These are phyloP conservation scores for Microcebus ravelobensis DNA, from an alignment of 2,113 vertebrate genomes.

Conservation along the genomic window DNA sequence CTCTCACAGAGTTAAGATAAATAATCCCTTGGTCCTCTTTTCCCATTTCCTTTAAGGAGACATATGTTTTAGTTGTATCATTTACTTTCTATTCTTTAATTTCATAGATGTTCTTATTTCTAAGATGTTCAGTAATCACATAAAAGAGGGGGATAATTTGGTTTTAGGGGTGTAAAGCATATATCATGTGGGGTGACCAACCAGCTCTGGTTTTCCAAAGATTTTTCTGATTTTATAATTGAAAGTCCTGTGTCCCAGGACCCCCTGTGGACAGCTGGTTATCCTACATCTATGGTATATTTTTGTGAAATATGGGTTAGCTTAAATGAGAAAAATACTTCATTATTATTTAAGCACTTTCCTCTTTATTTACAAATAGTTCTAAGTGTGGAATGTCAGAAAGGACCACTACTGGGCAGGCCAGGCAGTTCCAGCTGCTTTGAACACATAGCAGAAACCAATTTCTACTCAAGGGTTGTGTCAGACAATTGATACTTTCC, in stretches of 20 bases:
- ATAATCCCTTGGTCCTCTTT: not conserved
- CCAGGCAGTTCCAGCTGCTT: not conserved
- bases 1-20: not conserved
- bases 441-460: not conserved
- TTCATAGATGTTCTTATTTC: slow-evolving; percentile 1
- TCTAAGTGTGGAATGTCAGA: not conserved
- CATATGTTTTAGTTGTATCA: not conserved
- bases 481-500: not conserved
- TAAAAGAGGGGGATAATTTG: not conserved
- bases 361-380: not conserved
- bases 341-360: not conserved
- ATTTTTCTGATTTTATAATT: not conserved
- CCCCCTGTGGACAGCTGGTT: not conserved
- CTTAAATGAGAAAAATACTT: not conserved
- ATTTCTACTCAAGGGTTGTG: not conserved
- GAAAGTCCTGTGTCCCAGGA: not conserved
- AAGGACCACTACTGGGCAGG: not conserved
- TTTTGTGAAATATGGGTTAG: not conserved
- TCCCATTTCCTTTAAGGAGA: not conserved
- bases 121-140: not conserved
- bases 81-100: not conserved
- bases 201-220: not conserved
- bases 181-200: not conserved
- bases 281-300: not conserved
- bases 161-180: not conserved